Base-by-base conservation (phyloP, 2,888 invertebrate genomes). In the Stenoptilia bipunctidactyla region DNA sequence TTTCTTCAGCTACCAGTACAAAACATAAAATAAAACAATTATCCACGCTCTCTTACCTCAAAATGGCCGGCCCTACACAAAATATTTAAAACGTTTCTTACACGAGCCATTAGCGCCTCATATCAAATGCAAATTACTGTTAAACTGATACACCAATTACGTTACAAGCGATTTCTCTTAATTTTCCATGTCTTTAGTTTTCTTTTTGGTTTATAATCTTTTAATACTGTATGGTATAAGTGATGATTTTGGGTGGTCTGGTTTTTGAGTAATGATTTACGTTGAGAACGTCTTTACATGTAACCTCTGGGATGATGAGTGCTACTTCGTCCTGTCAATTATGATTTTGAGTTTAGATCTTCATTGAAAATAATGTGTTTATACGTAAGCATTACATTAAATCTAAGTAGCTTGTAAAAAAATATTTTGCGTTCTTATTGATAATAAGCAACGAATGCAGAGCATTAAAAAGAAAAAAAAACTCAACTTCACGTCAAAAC, bases 161-260 rank as follows among this genome's bases (percentile, higher is more conserved):
- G 40, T 39, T 45, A 45, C 33, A 45, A 49, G 46, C 63, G 56
- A 59, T 70, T 73, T 69, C 69, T 67, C 64, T 72, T 64, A 63
- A 68, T 68, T 67, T 70, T 72, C 67, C 58, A 53, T 54, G 44
- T 58, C 47, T 53, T 55, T 61, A 45, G 61, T 68, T 73, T 71
- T 63, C 63, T 50, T 44, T 40, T 40, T 58, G 56, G 65, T 71
- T 74, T 73, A 73, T 56, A 67, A 68, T 64, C 58, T 58, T 58
- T 58, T 61, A 53, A 52, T 56, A 56, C 52, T 55, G 51, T 56
- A 56, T 52, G 55, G 51, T 56, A 48, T 46, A 77, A 73, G 77
- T 80, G 80, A 75, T 74, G 80, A 80, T 79, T 80, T 80, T 77
- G 82, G 82, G 82, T 83, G 82, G 82, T 80, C 82, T 58, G 43